phyloP scores from a whole-genome alignment of 1,140 invertebrate species.

The Caerostris extrusa region DNA sequence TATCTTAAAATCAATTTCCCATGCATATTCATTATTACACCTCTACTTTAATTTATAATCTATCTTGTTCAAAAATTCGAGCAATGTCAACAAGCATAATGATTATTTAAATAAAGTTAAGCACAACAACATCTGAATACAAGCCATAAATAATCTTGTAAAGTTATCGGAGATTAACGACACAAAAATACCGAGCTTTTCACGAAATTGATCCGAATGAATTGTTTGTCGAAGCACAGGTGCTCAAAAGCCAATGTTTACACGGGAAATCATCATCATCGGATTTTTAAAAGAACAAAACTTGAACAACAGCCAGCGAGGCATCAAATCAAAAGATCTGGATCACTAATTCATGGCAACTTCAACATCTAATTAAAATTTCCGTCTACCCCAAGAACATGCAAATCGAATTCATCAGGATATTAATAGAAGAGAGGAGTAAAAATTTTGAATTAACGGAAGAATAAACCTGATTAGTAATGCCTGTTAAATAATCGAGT shows the following conservation, averaged over 20 bases:
- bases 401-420: not conserved
- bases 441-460: conserved; percentile 8
- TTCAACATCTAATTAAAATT: conserved; percentile 37
- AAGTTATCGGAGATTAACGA: not conserved
- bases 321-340: conserved; percentile 18
- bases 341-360: not conserved
- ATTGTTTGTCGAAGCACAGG: not conserved
- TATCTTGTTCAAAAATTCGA: too few relatives aligned
- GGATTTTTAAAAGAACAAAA: not conserved
- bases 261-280: not conserved
- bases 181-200: not conserved
- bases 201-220: not conserved
- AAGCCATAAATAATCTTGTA: not conserved
- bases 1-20: too few relatives aligned
- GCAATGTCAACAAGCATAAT: too few relatives aligned
- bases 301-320: not conserved
- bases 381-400: not conserved
- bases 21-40: too few relatives aligned
- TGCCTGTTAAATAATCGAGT: not conserved
- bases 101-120: too few relatives aligned
- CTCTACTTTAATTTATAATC: too few relatives aligned
- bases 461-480: not conserved
- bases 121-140: not conserved
- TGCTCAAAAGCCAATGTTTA: conserved; percentile 9
- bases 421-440: not conserved